A percentile compares a stretch with the other conserved stretches of the same genome.
Conservation (phyloP, 2,113 vertebrate genomes). For the Boleophthalmus pectinirostris region DNA sequence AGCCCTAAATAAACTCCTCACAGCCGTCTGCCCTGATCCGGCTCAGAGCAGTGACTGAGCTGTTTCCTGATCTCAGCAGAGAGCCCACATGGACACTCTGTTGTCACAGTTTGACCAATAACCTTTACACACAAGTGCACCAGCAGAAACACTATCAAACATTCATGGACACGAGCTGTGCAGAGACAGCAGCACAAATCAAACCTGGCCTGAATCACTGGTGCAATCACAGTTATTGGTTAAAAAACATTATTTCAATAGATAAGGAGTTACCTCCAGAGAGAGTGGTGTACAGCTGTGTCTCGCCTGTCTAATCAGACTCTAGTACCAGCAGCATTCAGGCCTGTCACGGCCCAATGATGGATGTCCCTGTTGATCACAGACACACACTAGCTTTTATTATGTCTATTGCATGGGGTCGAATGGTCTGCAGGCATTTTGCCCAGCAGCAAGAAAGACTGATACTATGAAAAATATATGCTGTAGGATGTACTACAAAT, state of each 20-base stretch:
- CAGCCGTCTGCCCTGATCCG: constrained; percentile 38
- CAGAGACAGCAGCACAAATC: not conserved
- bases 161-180: not conserved
- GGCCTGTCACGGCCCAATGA: constrained; percentile 39
- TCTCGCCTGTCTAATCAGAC: constrained; percentile 52
- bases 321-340: constrained; percentile 34
- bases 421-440: constrained; percentile 30
- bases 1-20: constrained; percentile 23
- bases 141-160: constrained; percentile 7
- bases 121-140: constrained; percentile 21
- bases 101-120: constrained; percentile 32
- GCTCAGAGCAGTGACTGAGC: constrained; percentile 17
- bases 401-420: constrained; percentile 33
- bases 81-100: not conserved
- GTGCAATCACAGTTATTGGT: not conserved
- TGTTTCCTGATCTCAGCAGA: constrained; percentile 22
- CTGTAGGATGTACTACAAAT: not conserved
- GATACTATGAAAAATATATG: not conserved
- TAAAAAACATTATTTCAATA: constrained; percentile 26
- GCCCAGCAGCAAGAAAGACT: constrained; percentile 21
- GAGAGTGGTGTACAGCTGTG: constrained; percentile 30
- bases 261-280: constrained; percentile 36
- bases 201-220: constrained; percentile 1
- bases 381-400: constrained; percentile 45
- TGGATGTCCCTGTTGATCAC: constrained; percentile 50